Evolutionary conservation across 2,113 vertebrate genomes (phyloP).

Genomic region (Callionymus lyra): DNA sequence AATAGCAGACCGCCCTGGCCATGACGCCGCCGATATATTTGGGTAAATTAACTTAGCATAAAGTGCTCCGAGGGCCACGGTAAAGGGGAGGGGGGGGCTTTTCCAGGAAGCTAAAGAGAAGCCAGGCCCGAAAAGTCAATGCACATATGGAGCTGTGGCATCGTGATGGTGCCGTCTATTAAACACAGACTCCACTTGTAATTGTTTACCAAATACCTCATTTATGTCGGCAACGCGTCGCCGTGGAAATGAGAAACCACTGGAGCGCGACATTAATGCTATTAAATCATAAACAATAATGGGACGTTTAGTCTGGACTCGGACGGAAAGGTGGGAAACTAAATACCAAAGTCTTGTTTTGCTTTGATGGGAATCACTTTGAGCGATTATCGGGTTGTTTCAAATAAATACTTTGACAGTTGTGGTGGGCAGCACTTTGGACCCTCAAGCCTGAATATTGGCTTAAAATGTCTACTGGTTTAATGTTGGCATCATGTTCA

Average conservation of each 20-base stretch:
- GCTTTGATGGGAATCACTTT: slow-evolving; percentile 9
- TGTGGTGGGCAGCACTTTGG: background rate
- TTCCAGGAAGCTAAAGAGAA: slow-evolving; percentile 39
- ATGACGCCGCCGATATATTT: slow-evolving; percentile 68
- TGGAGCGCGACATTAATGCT: slow-evolving; percentile 70
- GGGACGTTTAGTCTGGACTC: slow-evolving; percentile 62
- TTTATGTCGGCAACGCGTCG: slow-evolving; percentile 1
- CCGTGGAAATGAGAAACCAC: slow-evolving; percentile 63
- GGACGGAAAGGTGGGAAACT: slow-evolving; percentile 27
- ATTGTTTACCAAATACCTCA: slow-evolving; percentile 24
- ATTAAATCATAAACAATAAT: slow-evolving; percentile 78
- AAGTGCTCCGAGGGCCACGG: slow-evolving; percentile 59
- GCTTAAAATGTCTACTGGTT: no score
- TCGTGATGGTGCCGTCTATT: slow-evolving; percentile 5
- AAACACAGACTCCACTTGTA: slow-evolving; percentile 32
- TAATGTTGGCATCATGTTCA: no score
- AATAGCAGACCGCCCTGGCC: slow-evolving; percentile 31
- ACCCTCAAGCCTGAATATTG: no score
- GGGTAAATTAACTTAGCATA: slow-evolving; percentile 77
- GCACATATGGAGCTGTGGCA: slow-evolving; percentile 32
- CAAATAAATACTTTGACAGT: background rate
- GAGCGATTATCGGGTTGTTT: slow-evolving; percentile 5
- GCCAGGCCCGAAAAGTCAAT: slow-evolving; percentile 47
- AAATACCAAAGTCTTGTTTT: slow-evolving; percentile 30
- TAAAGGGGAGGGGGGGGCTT: no score